Percentiles rank a stretch among this genome's conserved stretches.
These are phyloP conservation scores for Pelagia noctiluca DNA, from an alignment of 30 jellyfish, hydroid and myxozoan genomes.

Conservation along the genomic window DNA sequence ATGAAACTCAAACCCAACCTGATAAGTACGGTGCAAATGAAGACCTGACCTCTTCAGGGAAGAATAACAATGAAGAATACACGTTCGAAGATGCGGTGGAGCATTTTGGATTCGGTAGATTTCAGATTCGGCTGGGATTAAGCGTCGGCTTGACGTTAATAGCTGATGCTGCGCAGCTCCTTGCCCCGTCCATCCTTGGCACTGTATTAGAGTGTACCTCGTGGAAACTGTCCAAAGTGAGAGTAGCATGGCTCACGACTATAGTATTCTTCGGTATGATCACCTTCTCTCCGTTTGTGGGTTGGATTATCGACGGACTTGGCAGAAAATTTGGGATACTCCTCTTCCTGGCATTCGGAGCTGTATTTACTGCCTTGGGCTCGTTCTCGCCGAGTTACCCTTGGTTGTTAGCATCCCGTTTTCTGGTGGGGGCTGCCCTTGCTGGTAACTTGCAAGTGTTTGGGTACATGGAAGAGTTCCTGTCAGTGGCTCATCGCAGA, in stretches of 20 bases:
- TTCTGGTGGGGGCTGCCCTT: conserved; percentile 69
- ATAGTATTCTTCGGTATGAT: conserved; percentile 70
- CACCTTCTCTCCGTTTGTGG: conserved; percentile 51
- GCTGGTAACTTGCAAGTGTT: conserved; percentile 74
- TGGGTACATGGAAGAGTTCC: conserved; percentile 69
- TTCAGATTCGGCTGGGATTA: conserved; percentile 67
- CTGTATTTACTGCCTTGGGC: conserved; percentile 63
- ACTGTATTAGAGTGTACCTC: conserved; percentile 53
- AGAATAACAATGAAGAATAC: conserved; percentile 7
- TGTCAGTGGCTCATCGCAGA: conserved; percentile 67
- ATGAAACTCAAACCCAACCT: too few species aligned
- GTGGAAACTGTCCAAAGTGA: conserved; percentile 58
- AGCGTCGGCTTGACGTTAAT: conserved; percentile 58
- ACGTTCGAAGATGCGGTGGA: conserved; percentile 75
- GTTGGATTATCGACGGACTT: conserved; percentile 46
- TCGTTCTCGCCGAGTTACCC: conserved; percentile 70
- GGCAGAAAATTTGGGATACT: conserved; percentile 65
- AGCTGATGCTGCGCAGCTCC: conserved; percentile 71
- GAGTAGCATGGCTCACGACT: conserved; percentile 72
- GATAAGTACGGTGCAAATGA: too few species aligned
- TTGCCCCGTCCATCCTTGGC: conserved; percentile 66
- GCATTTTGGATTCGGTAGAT: conserved; percentile 75
- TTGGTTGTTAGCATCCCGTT: conserved; percentile 47
- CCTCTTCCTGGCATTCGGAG: conserved; percentile 37
- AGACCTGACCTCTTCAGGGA: too few species aligned